Conservation (phyloP, 2,113 vertebrate species). For the Calonectris borealis region DNA sequence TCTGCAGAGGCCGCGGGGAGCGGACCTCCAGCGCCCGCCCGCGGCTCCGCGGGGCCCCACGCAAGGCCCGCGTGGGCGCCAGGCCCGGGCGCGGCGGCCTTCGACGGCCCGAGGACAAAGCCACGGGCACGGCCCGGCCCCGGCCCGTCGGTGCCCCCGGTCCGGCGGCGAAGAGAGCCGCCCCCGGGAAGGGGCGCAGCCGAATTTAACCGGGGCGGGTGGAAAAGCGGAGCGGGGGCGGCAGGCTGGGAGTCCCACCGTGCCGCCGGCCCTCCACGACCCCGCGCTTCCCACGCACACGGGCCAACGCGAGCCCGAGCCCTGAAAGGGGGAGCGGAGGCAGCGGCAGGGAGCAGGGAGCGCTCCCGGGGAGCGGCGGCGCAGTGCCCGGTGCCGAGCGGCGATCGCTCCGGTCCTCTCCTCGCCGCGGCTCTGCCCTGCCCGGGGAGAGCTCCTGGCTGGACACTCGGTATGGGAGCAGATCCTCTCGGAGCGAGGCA, state of each 20-base stretch:
- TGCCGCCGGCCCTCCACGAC: neutral
- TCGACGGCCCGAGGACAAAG: neutral
- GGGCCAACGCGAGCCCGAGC: neutral
- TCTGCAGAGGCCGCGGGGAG: neutral
- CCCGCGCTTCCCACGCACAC: neutral
- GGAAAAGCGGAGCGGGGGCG: neutral
- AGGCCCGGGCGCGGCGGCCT: neutral
- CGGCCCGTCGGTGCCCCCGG: neutral
- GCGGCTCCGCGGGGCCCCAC: neutral
- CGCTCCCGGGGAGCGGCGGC: neutral
- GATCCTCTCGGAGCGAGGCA: neutral
- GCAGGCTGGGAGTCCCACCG: no score
- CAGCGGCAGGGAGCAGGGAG: neutral
- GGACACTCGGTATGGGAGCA: neutral
- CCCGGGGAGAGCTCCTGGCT: neutral
- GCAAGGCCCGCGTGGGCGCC: neutral
- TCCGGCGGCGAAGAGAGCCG: neutral
- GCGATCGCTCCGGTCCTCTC: neutral
- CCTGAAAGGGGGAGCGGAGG: neutral
- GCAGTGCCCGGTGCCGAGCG: neutral
- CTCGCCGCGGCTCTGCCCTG: neutral
- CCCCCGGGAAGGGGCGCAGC: neutral
- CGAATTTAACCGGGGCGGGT: neutral
- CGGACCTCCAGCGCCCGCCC: no score
- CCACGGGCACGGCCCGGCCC: neutral